A percentile compares a stretch with the other conserved stretches of the same genome.
These are phyloP conservation scores for Propithecus deckenii DNA, from an alignment of 2,797 vertebrate genomes.

Conservation along the genomic window DNA sequence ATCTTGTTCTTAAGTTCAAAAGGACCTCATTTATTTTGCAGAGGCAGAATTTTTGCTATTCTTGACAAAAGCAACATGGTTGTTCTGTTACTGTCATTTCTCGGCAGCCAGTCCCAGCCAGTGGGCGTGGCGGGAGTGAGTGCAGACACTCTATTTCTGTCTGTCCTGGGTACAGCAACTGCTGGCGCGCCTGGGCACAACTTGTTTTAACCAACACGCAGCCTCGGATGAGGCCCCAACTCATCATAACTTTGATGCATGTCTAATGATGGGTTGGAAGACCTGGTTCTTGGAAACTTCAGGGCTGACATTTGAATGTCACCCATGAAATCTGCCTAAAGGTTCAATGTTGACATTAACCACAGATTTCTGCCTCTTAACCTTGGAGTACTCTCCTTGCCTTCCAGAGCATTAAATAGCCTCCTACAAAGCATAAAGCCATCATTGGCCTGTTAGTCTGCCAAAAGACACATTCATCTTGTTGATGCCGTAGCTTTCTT, in stretches of 20 bases:
- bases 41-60: background rate
- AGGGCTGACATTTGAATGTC: constrained; percentile 4
- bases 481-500: background rate
- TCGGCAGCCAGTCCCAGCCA: background rate
- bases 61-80: background rate
- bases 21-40: background rate
- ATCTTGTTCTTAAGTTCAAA: background rate
- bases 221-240: background rate
- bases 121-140: background rate
- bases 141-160: background rate
- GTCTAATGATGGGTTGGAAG: background rate
- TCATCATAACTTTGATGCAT: background rate
- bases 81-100: background rate
- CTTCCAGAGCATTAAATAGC: background rate
- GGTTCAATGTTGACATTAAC: background rate
- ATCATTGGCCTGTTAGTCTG: background rate
- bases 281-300: constrained; percentile 7
- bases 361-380: background rate
- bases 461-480: constrained; percentile 26
- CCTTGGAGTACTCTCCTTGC: background rate
- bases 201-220: accelerated
- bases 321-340: constrained; percentile 28
- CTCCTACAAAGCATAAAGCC: background rate
- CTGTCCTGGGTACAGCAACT: background rate
- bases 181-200: background rate